Percentiles rank a stretch among this genome's conserved stretches.
phyloP scores from a whole-genome alignment of 2,888 invertebrate species.

The Blera fallax region DNA sequence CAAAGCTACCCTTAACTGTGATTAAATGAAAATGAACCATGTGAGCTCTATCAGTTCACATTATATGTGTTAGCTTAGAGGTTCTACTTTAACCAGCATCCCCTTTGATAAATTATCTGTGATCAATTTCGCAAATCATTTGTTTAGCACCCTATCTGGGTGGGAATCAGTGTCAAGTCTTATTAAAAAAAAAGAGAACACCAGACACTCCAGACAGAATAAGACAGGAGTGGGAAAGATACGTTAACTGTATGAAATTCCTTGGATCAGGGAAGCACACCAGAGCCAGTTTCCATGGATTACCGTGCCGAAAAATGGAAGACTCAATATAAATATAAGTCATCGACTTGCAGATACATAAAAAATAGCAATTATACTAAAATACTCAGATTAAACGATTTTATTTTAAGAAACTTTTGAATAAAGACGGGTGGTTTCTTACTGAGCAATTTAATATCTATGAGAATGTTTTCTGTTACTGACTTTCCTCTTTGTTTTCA shows the following conservation, averaged over 20 bases:
- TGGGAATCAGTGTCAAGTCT: background rate
- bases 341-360: background rate
- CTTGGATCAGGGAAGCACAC: background rate
- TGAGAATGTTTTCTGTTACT: background rate
- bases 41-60: background rate
- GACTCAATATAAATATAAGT: background rate
- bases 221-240: background rate
- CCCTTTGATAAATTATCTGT: conserved; percentile 17
- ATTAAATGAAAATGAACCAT: background rate
- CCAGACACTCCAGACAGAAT: background rate
- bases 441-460: background rate
- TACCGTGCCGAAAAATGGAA: background rate
- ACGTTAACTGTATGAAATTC: background rate
- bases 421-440: background rate
- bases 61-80: conserved; percentile 4
- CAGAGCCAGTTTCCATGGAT: background rate
- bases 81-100: background rate
- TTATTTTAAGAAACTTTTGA: background rate
- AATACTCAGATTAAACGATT: background rate
- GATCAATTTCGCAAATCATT: conserved; percentile 26
- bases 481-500: background rate
- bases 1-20: conserved; percentile 7
- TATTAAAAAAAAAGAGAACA: background rate
- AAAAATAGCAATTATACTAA: background rate
- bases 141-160: background rate